A percentile compares a stretch with the other conserved stretches of the same genome.
These are phyloP conservation scores for Anodontia alba DNA, from an alignment of 2,888 invertebrate genomes.

Conservation along the genomic window DNA sequence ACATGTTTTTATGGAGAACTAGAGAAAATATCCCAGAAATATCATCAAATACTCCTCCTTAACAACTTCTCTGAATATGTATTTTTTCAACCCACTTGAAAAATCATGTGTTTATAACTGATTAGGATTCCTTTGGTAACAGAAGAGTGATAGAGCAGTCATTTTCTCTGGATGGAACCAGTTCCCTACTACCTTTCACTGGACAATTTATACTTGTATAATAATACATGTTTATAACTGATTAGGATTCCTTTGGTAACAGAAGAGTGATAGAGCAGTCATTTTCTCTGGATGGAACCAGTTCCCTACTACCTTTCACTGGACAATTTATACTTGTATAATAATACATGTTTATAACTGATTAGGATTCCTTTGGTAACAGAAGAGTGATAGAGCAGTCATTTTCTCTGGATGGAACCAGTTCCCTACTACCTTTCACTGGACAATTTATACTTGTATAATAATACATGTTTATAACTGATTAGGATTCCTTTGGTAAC, in stretches of 20 bases:
- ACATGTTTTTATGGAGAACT: too few species aligned
- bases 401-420: slow-evolving; percentile 92
- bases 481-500: slow-evolving; percentile 68
- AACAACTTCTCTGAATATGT: too few species aligned
- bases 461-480: slow-evolving; percentile 75
- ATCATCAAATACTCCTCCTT: too few species aligned
- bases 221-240: slow-evolving; percentile 75
- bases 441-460: slow-evolving; percentile 91
- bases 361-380: slow-evolving; percentile 68
- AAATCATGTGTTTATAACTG: too few species aligned
- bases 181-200: slow-evolving; percentile 88
- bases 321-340: slow-evolving; percentile 91
- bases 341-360: slow-evolving; percentile 75
- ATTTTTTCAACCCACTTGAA: too few species aligned
- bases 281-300: slow-evolving; percentile 92
- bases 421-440: slow-evolving; percentile 88
- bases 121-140: slow-evolving; percentile 68
- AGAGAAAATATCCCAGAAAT: too few species aligned
- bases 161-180: slow-evolving; percentile 92
- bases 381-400: slow-evolving; percentile 86
- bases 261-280: slow-evolving; percentile 86
- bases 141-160: slow-evolving; percentile 86
- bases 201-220: slow-evolving; percentile 91
- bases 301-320: slow-evolving; percentile 88
- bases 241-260: slow-evolving; percentile 68